Evolutionary conservation across 1,140 invertebrate genomes (phyloP), one percentile per base, ranked within the genome.

Genomic region (Lethrus apterus): DNA sequence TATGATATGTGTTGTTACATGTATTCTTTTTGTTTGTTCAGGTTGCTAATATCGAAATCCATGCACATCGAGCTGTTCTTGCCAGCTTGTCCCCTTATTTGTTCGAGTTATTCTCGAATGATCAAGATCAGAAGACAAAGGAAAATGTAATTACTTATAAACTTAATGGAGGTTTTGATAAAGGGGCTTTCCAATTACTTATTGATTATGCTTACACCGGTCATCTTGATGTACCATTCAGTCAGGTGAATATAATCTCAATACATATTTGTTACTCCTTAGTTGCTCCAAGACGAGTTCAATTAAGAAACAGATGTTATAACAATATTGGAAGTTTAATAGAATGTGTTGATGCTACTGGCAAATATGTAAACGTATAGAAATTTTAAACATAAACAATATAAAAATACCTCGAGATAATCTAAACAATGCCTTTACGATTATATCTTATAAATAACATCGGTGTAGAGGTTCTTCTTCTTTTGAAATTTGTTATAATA

Each of bases 151-250:
- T 76, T 21, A 76, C 75, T 11, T 84, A 80, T 62, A 80, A 83
- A 59, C 61, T 88, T 45, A 79, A 77, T 57, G 79, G 75, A n/a
- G 77, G 77, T 20, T 76, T 83, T 53, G 78, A 84, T 52, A 75
- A 75, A 50, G 70, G 70, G 46, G 78, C 84, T 30, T 70, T 91
- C 55, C 77, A 83, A 48, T 77, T 77, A 46, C 70, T 91, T 4
- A 74, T 91, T 18, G 80, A 90, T 62, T 91, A 85, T 68, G 83
- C 83, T 19, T 92, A 92, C 67, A 89, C 87, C 52, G 70, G 66
- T 2, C 64, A 64, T 20, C 57, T 72, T 30, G 62, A 70, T 38
- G 69, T 71, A 26, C 61, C 64, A 7, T 66, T 67, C 35, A 49
- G 61, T 50, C 59, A 69, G 44, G 69, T 70, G 35, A 51, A 34